Base-by-base conservation (phyloP, 2,797 vertebrate genomes). In the Lepus townsendii region DNA sequence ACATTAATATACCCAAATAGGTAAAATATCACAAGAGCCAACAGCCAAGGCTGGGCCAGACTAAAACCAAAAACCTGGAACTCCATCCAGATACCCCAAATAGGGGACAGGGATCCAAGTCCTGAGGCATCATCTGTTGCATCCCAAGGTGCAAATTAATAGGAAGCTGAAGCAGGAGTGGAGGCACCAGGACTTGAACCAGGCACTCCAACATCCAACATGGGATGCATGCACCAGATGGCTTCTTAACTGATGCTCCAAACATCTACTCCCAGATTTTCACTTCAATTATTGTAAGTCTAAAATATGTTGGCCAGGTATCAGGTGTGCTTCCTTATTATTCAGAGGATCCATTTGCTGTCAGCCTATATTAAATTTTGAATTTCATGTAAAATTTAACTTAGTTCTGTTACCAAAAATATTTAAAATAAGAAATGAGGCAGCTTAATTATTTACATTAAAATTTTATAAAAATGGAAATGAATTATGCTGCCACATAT, bases 391-490 rank as follows among this genome's bases (percentile, higher is more conserved):
- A 47, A 89, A 90, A 50, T 32, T 7, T 20, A 82, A 50, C 0
- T 57, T 47, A 47, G 42, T 47, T 47, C 42, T 47, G 42, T 47
- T 47, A 47, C 42, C 50, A 27, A 77, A 83, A 62, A 32, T 1
- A 10, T 16, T 65, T 68, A 72, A 79, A 89, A 0, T 63, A 65
- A 4, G 19, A 76, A 79, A 83, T 38, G 1, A 87, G 19, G 19
- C 0, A 32, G 0, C 79, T 78, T 80, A 60, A 66, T 4, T 19
- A 30, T 20, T 85, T 68, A 4, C 17, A 57, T 63, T 78, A 88
- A 85, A 89, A 69, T 54, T 7, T 60, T 60, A 90, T 85, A 83
- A 86, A 92, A 85, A 85, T 38, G 30, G 65, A 63, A 95, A 16
- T 17, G 26, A 76, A 78, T 65, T 71, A 68, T 0, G 20, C 32